Base-by-base conservation (phyloP, 1,140 invertebrate species). In the Brachionus calyciflorus region DNA sequence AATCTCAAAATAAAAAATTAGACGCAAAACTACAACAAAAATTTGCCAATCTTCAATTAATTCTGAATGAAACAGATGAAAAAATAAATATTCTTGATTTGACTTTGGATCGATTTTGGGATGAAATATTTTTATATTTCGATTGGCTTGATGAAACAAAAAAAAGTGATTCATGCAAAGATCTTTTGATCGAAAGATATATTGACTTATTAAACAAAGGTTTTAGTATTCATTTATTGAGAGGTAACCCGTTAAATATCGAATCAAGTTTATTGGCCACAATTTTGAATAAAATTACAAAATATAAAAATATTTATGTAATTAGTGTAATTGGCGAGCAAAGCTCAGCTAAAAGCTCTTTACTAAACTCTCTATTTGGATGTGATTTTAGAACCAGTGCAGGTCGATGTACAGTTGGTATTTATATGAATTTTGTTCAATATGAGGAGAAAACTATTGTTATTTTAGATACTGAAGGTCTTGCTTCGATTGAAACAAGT, bases 311-410 rank as follows among this genome's bases (percentile, higher is more conserved):
- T 19, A 40, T 77, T 26, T 60, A 41, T 77, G 75, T 77, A 26
- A 40, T 77, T 21, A 26, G 19, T 55, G 53, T 77, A n/a, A 77
- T 77, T 46, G 75, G 75, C 10, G 55, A 63, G 19, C 77, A 77
- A 57, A 48, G 40, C 28, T 77, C 77, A 26, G 77, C 51, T 17
- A 77, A 77, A n/a, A 76, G 69, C 19, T 77, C 53, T n/a, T 28
- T 78, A 24, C 53, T 78, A 26, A 78, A 77, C 48, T 44, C 77
- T 10, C n/a, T 73, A 26, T 70, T 77, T 70, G 77, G 77, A 40
- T 53, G 49, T 33, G 28, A 77, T 37, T 78, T 78, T 60, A 33
- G 48, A 10, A 53, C 53, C 5, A 78, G 49, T 60, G 70, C 77
- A 40, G 77, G 77, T 4, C 19, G 77, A 24, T 76, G 70, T 26